A percentile compares a stretch with the other conserved stretches of the same genome.
Conservation (phyloP, 1,140 invertebrate species). For the Lepidurus arcticus region DNA sequence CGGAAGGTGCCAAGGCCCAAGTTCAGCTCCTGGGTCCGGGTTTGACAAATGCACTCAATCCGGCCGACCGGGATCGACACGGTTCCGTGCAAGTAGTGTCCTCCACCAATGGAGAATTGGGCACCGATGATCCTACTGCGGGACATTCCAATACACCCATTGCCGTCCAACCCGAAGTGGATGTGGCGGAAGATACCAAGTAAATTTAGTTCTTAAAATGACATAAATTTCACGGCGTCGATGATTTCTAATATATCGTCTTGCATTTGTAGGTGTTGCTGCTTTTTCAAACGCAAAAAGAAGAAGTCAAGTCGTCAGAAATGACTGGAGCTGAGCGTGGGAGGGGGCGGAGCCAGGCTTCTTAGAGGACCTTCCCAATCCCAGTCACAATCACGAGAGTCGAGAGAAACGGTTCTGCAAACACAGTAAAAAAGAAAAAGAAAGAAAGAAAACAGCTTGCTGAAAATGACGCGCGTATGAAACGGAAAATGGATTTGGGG, state of each 20-base stretch:
- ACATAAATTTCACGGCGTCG: not conserved
- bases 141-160: constrained; percentile 95
- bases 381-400: constrained; percentile 10
- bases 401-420: constrained; percentile 11
- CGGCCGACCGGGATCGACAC: constrained; percentile 75
- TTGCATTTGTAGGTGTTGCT: constrained; percentile 75
- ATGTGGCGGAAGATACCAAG: constrained; percentile 88
- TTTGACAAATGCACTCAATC: constrained; percentile 65
- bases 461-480: not conserved
- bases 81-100: constrained; percentile 94
- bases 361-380: constrained; percentile 12
- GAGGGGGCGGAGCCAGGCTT: constrained; percentile 22
- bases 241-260: constrained; percentile 28
- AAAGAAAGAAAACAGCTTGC: not conserved
- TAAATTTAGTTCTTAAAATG: constrained; percentile 51
- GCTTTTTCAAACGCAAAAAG: constrained; percentile 95
- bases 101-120: constrained; percentile 92
- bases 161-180: constrained; percentile 84
- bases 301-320: constrained; percentile 80
- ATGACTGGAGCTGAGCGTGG: constrained; percentile 49
- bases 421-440: not conserved
- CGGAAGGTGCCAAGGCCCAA: constrained; percentile 53
- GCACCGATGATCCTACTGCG: constrained; percentile 88
- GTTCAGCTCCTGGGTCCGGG: constrained; percentile 44
- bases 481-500: not conserved